Base-by-base conservation (phyloP, 2,797 vertebrate genomes). In the Ambastaia sidthimunki region DNA sequence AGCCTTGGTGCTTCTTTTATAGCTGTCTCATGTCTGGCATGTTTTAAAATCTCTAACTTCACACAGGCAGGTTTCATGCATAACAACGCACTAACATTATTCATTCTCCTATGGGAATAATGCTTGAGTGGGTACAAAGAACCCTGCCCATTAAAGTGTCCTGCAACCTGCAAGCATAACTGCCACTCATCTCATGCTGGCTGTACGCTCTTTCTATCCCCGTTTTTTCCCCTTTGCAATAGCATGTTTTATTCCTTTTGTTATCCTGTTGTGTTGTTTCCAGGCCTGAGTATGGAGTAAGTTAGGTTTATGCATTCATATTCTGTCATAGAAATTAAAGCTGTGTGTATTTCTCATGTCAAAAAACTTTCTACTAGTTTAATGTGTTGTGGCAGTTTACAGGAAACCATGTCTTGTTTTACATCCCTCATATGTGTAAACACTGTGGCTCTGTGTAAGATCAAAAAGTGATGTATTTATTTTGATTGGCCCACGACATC, bases 61-160 rank as follows among this genome's bases (percentile, higher is more conserved):
- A 48, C 76, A 82, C 78, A 85, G 80, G 83, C 75, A 34, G 87
- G 91, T 93, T 89, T 93, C 91, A 94, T 94, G 92, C 93, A 94
- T 94, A 92, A 83, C 86, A 93, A 93, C 90, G 84, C 41, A 63
- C 48, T 23, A 50, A 23, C 41, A 72, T 25, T 13, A 65, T 41
- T 63, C 66, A 9, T 37, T 48, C 59, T 59, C 66, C 48, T 71
- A 19, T 55, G 31, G 71, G 71, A 71, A 50, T 63, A 63, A 71
- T 79, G 23, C 28, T 82, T 71, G 59, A 60, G 70, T 80, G 70
- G 62, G 70, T 80, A 80, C 70, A 73, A 80, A 80, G 70, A 60
- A 21, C 70, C 31, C 70, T 48, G 70, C 78, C 78, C 62, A 80
- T 80, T 80, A 73, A 80, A 67, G n/a, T 47, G 18, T n/a, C 31